Evolutionary conservation across 2,113 vertebrate species (phyloP).

Genomic region (Serilophus lunatus): DNA sequence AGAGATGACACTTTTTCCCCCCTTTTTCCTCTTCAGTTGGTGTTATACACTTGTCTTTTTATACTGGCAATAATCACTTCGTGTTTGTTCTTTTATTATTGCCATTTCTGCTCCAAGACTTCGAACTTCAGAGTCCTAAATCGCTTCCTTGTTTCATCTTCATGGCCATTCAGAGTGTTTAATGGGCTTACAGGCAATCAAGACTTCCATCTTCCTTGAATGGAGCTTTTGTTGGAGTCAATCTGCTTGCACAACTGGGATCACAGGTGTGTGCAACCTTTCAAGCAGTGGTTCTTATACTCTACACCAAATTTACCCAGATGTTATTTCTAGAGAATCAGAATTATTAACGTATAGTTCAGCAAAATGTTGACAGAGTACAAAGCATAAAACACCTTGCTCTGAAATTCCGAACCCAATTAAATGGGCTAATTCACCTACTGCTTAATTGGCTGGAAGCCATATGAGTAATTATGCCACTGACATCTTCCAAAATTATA

Average conservation of each 20-base stretch:
- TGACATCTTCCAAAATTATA: constrained; percentile 77
- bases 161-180: constrained; percentile 41
- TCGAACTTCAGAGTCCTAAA: constrained; percentile 54
- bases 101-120: constrained; percentile 26
- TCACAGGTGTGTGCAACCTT: constrained; percentile 43
- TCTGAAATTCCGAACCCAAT: constrained; percentile 65
- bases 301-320: constrained; percentile 43
- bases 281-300: constrained; percentile 8
- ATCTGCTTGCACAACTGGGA: constrained; percentile 44
- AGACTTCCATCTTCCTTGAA: neutral
- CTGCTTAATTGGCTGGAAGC: constrained; percentile 75
- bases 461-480: constrained; percentile 74
- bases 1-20: neutral
- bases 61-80: constrained; percentile 41
- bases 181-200: constrained; percentile 26
- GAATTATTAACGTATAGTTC: constrained; percentile 60
- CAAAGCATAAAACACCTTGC: constrained; percentile 64
- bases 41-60: constrained; percentile 29
- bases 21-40: neutral
- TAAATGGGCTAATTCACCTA: constrained; percentile 74
- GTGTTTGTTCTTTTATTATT: constrained; percentile 45
- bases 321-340: constrained; percentile 45
- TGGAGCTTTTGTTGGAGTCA: constrained; percentile 39
- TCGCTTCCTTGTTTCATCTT: constrained; percentile 47
- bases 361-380: constrained; percentile 66